These are phyloP conservation scores for Burhinus oedicnemus DNA, from an alignment of 2,113 vertebrate genomes.

Conservation along the genomic window DNA sequence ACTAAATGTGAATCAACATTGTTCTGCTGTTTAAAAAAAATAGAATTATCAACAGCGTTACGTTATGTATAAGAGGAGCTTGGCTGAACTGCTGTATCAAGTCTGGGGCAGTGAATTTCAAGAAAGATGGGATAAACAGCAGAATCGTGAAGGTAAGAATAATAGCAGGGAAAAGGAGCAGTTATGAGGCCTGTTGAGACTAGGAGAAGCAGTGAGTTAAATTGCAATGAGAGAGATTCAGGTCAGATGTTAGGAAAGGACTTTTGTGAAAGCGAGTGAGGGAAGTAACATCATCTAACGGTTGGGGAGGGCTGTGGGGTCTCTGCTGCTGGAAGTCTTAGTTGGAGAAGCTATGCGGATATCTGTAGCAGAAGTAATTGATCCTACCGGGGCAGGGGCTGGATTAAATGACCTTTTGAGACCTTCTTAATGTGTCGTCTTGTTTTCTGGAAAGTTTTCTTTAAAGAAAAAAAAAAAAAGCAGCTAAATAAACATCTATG, in stretches of 20 bases:
- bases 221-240: not conserved
- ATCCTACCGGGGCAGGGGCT: not conserved
- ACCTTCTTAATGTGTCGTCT: not conserved
- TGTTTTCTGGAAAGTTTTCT: not conserved
- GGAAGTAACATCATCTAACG: not conserved
- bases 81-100: not conserved
- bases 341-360: not conserved
- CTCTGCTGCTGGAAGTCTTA: not conserved
- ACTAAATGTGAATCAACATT: not conserved
- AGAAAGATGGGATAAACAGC: not conserved
- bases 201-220: not conserved
- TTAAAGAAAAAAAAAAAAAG: not conserved
- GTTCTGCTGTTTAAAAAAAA: not conserved
- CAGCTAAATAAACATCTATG: not conserved
- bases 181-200: not conserved
- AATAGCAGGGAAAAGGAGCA: not conserved
- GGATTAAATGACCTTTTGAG: not conserved
- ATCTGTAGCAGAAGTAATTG: not conserved
- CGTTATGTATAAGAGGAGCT: not conserved
- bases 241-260: not conserved
- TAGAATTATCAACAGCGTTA: not conserved
- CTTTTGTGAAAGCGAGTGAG: not conserved
- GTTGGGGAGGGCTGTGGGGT: not conserved
- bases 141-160: not conserved
- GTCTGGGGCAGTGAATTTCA: not conserved